phyloP scores from a whole-genome alignment of 2,888 invertebrate genomes.

The Creontiades dilutus region DNA sequence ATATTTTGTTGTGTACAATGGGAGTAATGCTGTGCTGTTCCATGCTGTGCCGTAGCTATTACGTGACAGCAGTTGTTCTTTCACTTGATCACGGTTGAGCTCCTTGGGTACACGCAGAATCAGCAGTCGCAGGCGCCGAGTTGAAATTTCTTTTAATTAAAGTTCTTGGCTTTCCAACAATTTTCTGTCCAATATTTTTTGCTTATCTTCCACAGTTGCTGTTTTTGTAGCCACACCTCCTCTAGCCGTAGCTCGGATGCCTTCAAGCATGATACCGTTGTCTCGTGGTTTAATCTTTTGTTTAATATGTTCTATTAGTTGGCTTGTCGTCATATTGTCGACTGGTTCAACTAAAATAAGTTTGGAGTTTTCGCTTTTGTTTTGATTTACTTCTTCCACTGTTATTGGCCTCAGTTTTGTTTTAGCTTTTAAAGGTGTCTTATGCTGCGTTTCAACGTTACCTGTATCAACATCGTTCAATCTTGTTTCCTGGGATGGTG shows the following conservation, averaged over 20 bases:
- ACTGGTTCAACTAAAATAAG: not conserved
- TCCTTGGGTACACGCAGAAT: not conserved
- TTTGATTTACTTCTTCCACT: not conserved
- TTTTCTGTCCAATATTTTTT: not conserved
- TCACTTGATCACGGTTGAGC: not conserved
- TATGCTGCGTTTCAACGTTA: no score
- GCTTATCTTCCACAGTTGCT: not conserved
- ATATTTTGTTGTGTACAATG: constrained; percentile 29
- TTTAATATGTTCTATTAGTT: not conserved
- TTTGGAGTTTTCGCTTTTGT: not conserved
- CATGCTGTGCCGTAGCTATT: not conserved
- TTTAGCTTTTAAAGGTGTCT: no score
- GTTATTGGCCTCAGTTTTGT: not conserved
- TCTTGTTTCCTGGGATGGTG: no score
- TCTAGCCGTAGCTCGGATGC: not conserved
- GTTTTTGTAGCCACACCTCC: not conserved
- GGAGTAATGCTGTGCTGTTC: not conserved
- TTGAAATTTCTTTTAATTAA: not conserved
- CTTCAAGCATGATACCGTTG: not conserved
- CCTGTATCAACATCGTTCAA: no score
- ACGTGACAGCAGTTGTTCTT: not conserved
- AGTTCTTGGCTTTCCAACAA: not conserved
- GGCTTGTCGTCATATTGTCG: not conserved
- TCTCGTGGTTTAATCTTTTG: not conserved
- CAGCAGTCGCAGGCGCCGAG: not conserved